A percentile compares a stretch with the other conserved stretches of the same genome.
Evolutionary conservation across 2,888 invertebrate species (phyloP).

Genomic region (Teleiodes luculella): DNA sequence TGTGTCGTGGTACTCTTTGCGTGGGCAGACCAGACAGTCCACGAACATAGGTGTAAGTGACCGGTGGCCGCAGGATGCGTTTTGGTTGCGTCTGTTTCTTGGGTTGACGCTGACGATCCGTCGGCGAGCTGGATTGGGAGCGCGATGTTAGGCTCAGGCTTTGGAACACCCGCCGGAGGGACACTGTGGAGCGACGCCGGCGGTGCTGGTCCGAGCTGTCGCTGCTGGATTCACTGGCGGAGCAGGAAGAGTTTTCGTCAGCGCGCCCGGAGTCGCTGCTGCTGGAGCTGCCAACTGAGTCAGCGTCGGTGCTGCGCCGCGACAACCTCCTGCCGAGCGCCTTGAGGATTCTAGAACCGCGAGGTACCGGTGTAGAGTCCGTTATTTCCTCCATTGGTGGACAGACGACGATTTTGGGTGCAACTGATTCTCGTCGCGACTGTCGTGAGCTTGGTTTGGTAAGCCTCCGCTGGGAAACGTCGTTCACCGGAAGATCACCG

Average conservation of each 20-base stretch:
- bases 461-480: conserved; percentile 38
- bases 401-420: conserved; percentile 71
- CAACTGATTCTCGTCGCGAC: conserved; percentile 49
- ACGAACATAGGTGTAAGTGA: conserved; percentile 88
- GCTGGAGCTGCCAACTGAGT: conserved; percentile 66
- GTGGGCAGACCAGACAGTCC: conserved; percentile 90
- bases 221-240: conserved; percentile 81
- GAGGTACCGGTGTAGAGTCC: conserved; percentile 75
- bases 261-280: conserved; percentile 67
- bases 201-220: conserved; percentile 76
- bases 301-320: conserved; percentile 65
- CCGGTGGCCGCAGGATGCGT: conserved; percentile 86
- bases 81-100: conserved; percentile 83
- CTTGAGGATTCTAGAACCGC: conserved; percentile 82
- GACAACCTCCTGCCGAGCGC: conserved; percentile 82
- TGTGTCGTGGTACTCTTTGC: conserved; percentile 84
- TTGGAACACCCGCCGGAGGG: conserved; percentile 85
- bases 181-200: conserved; percentile 79
- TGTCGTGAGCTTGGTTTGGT: conserved; percentile 42
- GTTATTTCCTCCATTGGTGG: conserved; percentile 74
- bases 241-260: conserved; percentile 72
- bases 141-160: conserved; percentile 81
- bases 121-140: conserved; percentile 81
- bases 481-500: conserved; percentile 52
- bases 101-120: conserved; percentile 58